A percentile compares a stretch with the other conserved stretches of the same genome.
Conservation (phyloP, 2,113 vertebrate species). For the Vombatus ursinus region DNA sequence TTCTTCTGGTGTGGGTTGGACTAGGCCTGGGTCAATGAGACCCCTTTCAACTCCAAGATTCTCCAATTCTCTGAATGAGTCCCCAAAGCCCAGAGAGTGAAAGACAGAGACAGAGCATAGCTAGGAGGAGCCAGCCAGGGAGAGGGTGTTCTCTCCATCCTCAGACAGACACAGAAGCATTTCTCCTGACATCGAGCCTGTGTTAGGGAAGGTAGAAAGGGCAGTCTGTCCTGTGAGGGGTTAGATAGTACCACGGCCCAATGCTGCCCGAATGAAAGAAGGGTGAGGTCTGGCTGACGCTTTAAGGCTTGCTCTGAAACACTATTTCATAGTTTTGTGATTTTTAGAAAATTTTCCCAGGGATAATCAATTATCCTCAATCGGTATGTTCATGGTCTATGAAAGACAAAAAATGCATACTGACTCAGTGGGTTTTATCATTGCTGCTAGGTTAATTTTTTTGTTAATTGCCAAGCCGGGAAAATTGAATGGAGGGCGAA, state of each 20-base stretch:
- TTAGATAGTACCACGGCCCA: slow-evolving; percentile 31
- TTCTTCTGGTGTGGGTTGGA: neutral
- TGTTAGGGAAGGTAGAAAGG: neutral
- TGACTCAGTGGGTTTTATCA: slow-evolving; percentile 81
- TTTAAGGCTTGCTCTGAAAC: slow-evolving; percentile 67
- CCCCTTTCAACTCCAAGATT: neutral
- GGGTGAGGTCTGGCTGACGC: slow-evolving; percentile 23
- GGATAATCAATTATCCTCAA: slow-evolving; percentile 80
- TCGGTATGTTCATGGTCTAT: slow-evolving; percentile 83
- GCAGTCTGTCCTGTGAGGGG: slow-evolving; percentile 26
- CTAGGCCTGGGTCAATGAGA: neutral
- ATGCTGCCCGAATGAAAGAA: neutral
- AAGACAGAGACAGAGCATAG: neutral
- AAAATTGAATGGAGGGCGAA: slow-evolving; percentile 80
- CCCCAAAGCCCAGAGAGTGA: neutral
- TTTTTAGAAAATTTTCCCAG: slow-evolving; percentile 59
- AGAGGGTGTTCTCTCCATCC: neutral
- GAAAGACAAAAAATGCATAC: slow-evolving; percentile 82
- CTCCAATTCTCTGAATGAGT: neutral
- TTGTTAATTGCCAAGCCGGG: slow-evolving; percentile 80
- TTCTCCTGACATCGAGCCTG: neutral
- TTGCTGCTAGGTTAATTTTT: slow-evolving; percentile 78
- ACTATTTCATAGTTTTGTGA: slow-evolving; percentile 67
- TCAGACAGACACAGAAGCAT: neutral
- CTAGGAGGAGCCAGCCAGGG: neutral